These are phyloP conservation scores for Poliocrania exsul DNA, from an alignment of 2,797 vertebrate genomes.

Conservation along the genomic window DNA sequence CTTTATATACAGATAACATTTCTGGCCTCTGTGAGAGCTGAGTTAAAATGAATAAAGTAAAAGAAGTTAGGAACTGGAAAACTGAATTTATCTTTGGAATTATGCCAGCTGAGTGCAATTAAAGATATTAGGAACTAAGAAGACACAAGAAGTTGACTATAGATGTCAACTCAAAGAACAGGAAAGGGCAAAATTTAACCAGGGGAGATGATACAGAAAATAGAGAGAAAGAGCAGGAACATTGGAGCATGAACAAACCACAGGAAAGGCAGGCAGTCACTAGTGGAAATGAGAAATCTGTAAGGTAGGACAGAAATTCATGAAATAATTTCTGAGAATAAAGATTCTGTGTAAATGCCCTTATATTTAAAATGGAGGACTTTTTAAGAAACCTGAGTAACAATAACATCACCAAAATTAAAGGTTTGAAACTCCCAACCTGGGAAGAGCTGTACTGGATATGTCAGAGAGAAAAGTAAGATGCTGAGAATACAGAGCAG, in stretches of 20 bases:
- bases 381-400: neutral
- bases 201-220: neutral
- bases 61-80: neutral
- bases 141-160: neutral
- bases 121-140: constrained; percentile 14
- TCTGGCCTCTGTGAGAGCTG: neutral
- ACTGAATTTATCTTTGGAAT: constrained; percentile 13
- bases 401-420: neutral
- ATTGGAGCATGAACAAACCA: neutral
- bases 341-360: neutral
- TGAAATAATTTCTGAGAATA: neutral
- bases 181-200: constrained; percentile 1
- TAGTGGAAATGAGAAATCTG: neutral
- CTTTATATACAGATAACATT: neutral
- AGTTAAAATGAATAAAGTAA: constrained; percentile 5
- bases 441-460: neutral
- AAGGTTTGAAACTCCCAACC: rapidly evolving
- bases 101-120: constrained; percentile 28
- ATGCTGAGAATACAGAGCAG: neutral
- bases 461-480: neutral
- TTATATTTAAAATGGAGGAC: neutral
- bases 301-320: neutral
- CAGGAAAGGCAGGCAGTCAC: neutral
- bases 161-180: neutral
- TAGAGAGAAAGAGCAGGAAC: neutral